Evolutionary conservation across 2,113 vertebrate genomes (phyloP).

Genomic region (Myiozetetes cayanensis): DNA sequence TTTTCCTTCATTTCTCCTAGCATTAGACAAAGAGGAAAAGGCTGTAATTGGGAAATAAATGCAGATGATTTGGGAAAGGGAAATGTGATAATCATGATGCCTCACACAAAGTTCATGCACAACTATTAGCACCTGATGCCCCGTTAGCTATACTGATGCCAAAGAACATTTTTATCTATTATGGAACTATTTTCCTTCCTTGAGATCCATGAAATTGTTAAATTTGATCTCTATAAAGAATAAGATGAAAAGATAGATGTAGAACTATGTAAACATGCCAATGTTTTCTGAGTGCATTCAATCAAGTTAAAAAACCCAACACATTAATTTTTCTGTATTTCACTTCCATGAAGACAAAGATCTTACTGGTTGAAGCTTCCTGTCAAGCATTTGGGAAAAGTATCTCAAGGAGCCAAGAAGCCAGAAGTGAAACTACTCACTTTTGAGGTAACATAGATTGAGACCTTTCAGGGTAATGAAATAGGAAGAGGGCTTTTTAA

Average conservation of each 20-base stretch:
- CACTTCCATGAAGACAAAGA: neutral
- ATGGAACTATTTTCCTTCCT: neutral
- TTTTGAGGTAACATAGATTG: neutral
- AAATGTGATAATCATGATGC: neutral
- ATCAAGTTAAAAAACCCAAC: rapidly evolving
- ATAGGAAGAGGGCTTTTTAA: neutral
- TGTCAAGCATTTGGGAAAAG: neutral
- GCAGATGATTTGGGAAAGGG: neutral
- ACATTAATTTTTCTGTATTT: neutral
- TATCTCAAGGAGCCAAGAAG: neutral
- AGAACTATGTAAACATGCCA: neutral
- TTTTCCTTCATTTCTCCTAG: neutral
- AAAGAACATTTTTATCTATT: neutral
- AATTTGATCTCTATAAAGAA: neutral
- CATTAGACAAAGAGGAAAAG: neutral
- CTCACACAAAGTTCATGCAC: neutral
- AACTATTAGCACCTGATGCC: neutral
- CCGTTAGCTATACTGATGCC: neutral
- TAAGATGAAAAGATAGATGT: neutral
- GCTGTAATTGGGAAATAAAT: neutral
- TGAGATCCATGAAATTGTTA: neutral
- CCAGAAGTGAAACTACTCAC: neutral
- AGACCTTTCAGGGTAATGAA: neutral
- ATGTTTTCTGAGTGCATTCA: neutral
- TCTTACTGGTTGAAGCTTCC: neutral